Percentiles rank a stretch among this genome's conserved stretches.
Conservation (phyloP, 2,113 vertebrate genomes). For the Chelonoidis abingdonii region DNA sequence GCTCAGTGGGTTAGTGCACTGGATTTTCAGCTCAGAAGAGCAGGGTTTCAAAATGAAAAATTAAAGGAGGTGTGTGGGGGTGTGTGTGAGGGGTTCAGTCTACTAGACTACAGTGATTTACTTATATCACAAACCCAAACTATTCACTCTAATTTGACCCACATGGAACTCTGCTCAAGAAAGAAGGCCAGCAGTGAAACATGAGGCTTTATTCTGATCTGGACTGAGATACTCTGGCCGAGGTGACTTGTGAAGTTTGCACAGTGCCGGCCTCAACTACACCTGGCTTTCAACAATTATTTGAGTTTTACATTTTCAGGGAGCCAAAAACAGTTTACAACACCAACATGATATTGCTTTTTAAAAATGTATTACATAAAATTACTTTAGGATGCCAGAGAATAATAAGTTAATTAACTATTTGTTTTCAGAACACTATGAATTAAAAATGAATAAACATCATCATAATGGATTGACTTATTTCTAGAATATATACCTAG, state of each 20-base stretch:
- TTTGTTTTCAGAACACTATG: conserved; percentile 48
- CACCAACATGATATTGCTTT: fast-evolving
- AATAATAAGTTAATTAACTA: conserved; percentile 56
- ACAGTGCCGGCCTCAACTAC: not conserved
- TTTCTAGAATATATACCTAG: conserved; percentile 59
- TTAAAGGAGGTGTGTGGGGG: not conserved
- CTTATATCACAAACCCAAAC: conserved; percentile 24
- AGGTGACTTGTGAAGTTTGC: conserved; percentile 16
- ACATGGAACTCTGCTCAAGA: not conserved
- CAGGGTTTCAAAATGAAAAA: conserved; percentile 39
- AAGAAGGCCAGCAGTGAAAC: not conserved
- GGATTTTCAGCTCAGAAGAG: conserved; percentile 10
- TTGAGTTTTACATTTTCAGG: not conserved
- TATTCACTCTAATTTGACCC: conserved; percentile 2
- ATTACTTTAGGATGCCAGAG: not conserved
- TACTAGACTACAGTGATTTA: conserved; percentile 3
- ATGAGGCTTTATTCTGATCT: conserved; percentile 9
- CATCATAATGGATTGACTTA: conserved; percentile 58
- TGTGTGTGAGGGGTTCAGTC: not conserved
- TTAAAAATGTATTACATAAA: not conserved
- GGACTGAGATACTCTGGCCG: not conserved
- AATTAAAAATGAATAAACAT: conserved; percentile 57
- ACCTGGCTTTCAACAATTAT: not conserved
- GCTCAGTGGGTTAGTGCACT: not conserved
- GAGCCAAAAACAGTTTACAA: not conserved